Evolutionary conservation across 2,113 vertebrate species (phyloP), one percentile per base, ranked within the genome.

Genomic region (Micromys minutus): DNA sequence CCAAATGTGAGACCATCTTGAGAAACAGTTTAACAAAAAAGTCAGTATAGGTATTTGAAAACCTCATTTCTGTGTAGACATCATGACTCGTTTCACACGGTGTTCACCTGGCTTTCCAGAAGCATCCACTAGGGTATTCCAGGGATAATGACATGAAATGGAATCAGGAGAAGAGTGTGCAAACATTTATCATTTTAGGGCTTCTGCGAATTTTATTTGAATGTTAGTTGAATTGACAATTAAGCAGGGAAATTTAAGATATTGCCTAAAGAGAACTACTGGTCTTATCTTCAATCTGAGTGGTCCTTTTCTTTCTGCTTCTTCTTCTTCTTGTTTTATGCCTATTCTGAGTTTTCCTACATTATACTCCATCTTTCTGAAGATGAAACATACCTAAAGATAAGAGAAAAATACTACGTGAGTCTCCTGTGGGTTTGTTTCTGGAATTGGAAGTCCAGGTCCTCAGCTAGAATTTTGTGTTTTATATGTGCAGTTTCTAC

Each of bases 111-210:
- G 11, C 67, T 97, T 72, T 80, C 8, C 42, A 84, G 16, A 34
- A 95, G 34, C 95, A 90, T 80, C 96, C 85, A 86, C 57, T 90
- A 96, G 95, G 94, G 88, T 59, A 84, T 75, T 31, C 61, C 8
- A 85, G 95, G 47, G 92, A 42, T 95, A 45, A 29, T 39, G 24
- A 34, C 57, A 69, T 95, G 76, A 95, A 97, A 86, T 72, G 15
- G 6, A 72, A 7, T 52, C 80, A 91, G 47, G 83, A 95, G 31
- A 90, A 87, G 47, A 55, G 59, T 47, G 13, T 26, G 75, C 55
- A 29, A n/a, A 34, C 7, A 89, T 55, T 88, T 77, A 21, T 0
- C 71, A 69, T 76, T 34, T 80, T 50, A 93, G 1, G 91, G 13
- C 88, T 67, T 69, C n/a, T 57, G 2, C 50, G 9, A 1, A 45